A percentile compares a stretch with the other conserved stretches of the same genome.
These are phyloP conservation scores for Donacobius atricapilla DNA, from an alignment of 2,113 vertebrate genomes.

Conservation along the genomic window DNA sequence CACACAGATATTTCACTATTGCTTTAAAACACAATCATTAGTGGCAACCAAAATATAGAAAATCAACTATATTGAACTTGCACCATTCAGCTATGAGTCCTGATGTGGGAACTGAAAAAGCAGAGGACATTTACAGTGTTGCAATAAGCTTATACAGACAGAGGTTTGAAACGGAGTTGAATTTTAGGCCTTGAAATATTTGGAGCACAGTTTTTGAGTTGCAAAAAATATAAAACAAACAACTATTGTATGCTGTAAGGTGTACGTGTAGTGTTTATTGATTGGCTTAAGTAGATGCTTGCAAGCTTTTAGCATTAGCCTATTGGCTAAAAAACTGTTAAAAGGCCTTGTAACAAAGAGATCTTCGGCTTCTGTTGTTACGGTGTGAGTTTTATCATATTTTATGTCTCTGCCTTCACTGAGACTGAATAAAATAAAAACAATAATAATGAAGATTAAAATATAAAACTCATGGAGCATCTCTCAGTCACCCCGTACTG, in stretches of 20 bases:
- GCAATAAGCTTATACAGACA: background rate
- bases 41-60: background rate
- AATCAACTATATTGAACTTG: background rate
- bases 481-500: background rate
- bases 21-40: background rate
- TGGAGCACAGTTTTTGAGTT: background rate
- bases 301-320: background rate
- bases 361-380: background rate
- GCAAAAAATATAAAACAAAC: background rate
- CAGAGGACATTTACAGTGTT: background rate
- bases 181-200: background rate
- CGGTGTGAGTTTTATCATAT: background rate
- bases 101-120: background rate
- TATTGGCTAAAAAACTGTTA: background rate
- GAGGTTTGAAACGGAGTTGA: background rate
- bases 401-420: background rate
- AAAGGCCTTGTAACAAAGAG: background rate
- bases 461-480: background rate
- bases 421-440: background rate
- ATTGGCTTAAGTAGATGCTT: background rate
- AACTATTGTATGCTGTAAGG: background rate
- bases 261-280: background rate
- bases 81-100: background rate
- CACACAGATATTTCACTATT: background rate
- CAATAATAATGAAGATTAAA: background rate